Evolutionary conservation across 2,113 vertebrate genomes (phyloP), one percentile per base, ranked within the genome.

Genomic region (Sorex fumeus): DNA sequence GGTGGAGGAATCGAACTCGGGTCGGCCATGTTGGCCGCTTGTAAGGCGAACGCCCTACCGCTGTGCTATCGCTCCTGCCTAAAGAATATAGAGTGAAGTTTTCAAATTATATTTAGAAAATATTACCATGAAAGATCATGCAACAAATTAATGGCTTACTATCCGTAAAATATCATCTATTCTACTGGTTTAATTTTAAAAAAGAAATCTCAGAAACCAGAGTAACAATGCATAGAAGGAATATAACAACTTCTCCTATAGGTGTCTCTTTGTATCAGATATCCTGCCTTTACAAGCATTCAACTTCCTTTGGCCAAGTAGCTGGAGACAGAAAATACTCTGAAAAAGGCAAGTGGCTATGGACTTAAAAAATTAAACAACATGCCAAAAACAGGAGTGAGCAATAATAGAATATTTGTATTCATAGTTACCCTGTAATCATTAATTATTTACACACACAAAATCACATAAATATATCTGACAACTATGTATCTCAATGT

Each of bases 71-170:
- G n/a, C n/a, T n/a, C n/a, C n/a, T n/a, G n/a, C n/a, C n/a, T n/a
- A 50, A 71, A 32, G 84, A 87, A 92, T 47, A 3, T 88, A 83
- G 16, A 45, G 12, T 80, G 1, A 36, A 36, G 80, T 28, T 15
- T 91, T 83, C 19, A 76, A 90, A 92, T 32, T 67, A 28, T 28
- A 36, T 23, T 25, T 34, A 45, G 64, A 84, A 86, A 28, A 9
- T 23, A 50, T 0, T 43, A 27, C 71, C 0, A 50, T 40, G 30
- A 53, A 43, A 85, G 21, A 5, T 32, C 36, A 69, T 3, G 27
- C 67, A 77, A 30, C 4, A 72, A 83, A 77, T 32, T 27, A 18
- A 62, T 28, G 70, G 16, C 57, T 62, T 19, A 1, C n/a, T 76
- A 66, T n/a, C 2, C 6, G 53, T 23, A 21, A 30, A 19, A 2